These are phyloP conservation scores for Halictus ligatus DNA, from an alignment of 2,888 invertebrate species.

Conservation along the genomic window DNA sequence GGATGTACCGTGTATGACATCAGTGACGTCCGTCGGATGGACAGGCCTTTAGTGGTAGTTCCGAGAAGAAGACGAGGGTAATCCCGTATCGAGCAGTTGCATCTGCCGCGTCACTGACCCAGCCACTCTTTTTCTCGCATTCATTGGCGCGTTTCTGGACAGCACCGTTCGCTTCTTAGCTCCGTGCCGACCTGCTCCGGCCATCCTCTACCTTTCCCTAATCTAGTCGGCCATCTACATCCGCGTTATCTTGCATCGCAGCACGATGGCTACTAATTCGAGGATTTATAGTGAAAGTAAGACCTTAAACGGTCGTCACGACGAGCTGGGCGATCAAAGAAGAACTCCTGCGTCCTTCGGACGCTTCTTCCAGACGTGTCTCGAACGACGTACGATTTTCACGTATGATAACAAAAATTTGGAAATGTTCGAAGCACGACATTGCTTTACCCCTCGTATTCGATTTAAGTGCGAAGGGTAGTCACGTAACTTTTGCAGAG, in stretches of 20 bases:
- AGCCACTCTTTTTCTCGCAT: constrained; percentile 59
- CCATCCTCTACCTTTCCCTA: constrained; percentile 39
- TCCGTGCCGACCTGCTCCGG: constrained; percentile 20
- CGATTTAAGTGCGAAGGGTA: neutral
- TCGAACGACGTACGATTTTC: neutral
- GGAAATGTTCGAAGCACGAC: neutral
- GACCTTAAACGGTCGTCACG: constrained; percentile 70
- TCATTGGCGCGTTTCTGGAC: constrained; percentile 31
- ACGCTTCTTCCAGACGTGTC: neutral
- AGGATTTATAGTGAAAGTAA: constrained; percentile 78
- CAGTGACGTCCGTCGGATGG: constrained; percentile 52
- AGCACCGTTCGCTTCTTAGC: constrained; percentile 39
- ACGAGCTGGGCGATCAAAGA: constrained; percentile 59
- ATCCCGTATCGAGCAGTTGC: constrained; percentile 76
- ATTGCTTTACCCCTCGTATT: neutral
- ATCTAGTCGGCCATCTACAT: constrained; percentile 78
- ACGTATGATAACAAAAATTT: neutral
- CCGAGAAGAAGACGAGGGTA: constrained; percentile 70
- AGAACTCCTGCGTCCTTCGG: constrained; percentile 42
- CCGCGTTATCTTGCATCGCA: constrained; percentile 80
- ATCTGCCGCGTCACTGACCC: constrained; percentile 80
- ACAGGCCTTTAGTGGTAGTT: constrained; percentile 64
- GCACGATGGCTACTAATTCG: constrained; percentile 80
- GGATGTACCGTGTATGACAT: constrained; percentile 50
- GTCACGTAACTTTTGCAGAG: no score